These are phyloP conservation scores for Colinus virginianus DNA, from an alignment of 2,113 vertebrate genomes.

Conservation along the genomic window DNA sequence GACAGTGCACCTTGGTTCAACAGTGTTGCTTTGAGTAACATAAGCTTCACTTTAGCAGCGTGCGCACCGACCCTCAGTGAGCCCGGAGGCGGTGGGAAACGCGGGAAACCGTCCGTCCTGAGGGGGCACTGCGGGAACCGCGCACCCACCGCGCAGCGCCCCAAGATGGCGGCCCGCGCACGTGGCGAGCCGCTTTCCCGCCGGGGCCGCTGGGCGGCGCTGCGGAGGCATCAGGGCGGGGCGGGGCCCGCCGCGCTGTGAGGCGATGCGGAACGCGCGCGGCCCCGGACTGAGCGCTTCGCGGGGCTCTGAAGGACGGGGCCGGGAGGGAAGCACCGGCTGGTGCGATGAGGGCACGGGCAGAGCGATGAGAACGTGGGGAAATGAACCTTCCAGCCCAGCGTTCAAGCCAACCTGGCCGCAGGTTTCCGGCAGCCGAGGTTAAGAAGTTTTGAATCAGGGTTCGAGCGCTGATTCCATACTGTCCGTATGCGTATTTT, in stretches of 20 bases:
- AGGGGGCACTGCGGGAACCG: not conserved
- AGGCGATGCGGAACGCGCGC: too few relatives aligned
- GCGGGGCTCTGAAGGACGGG: too few relatives aligned
- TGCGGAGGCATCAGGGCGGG: too few relatives aligned
- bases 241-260: too few relatives aligned
- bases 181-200: too few relatives aligned
- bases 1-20: too few relatives aligned
- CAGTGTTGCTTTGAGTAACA: accelerated
- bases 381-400: not conserved
- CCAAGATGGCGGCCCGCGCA: not conserved
- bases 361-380: not conserved
- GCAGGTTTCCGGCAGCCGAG: not conserved
- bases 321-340: not conserved
- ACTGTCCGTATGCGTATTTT: accelerated
- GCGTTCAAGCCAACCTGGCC: not conserved
- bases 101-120: accelerated
- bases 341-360: too few relatives aligned
- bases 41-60: too few relatives aligned
- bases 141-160: not conserved
- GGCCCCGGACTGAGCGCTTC: too few relatives aligned
- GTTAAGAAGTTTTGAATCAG: not conserved
- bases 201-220: too few relatives aligned
- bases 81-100: accelerated
- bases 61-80: too few relatives aligned
- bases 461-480: accelerated